Base-by-base conservation (phyloP, 2,888 invertebrate genomes). In the Watsonalla cultraria region DNA sequence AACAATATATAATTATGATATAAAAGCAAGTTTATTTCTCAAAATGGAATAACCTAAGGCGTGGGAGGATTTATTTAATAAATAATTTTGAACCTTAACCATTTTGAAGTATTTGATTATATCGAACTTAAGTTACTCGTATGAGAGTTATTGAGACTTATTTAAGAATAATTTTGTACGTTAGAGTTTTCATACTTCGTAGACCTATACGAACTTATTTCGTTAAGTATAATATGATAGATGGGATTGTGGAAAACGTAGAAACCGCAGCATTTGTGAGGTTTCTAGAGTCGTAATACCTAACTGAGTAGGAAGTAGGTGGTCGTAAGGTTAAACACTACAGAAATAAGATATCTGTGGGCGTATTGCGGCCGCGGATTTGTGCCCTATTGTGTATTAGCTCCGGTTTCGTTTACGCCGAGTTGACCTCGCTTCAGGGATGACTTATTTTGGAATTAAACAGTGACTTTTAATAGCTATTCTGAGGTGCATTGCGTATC, bases 311-410 rank as follows among this genome's bases (percentile, higher is more conserved):
- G 89, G 88, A 88, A 89, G 82, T 81, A 78, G 80, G 78, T 71
- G 78, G 82, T 84, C 85, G 82, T 89, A 87, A 90, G 91, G 91
- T 91, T 91, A 91, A 91, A 90, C 79, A 84, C 82, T 86, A 82
- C 74, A 90, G 91, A 90, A 91, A 91, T 84, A 86, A 91, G 91
- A 91, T 91, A 91, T 86, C 78, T 76, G 79, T 77, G 78, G 78
- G 77, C 70, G 74, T 75, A 72, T 73, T 65, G 64, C 56, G 61
- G 72, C 61, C 53, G 64, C 65, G 80, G 77, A 71, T 77, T 78
- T 74, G 68, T 71, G 66, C 57, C 63, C 67, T 60, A 55, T 52
- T 58, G 58, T 59, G 55, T 59, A 49, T 49, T 59, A 64, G 66
- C 62, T 76, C 72, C 70, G 69, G 65, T 74, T 73, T 70, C 71